A percentile compares a stretch with the other conserved stretches of the same genome.
phyloP scores from a whole-genome alignment of 2,797 vertebrate species.

The Parauchenoglanis ngamensis region DNA sequence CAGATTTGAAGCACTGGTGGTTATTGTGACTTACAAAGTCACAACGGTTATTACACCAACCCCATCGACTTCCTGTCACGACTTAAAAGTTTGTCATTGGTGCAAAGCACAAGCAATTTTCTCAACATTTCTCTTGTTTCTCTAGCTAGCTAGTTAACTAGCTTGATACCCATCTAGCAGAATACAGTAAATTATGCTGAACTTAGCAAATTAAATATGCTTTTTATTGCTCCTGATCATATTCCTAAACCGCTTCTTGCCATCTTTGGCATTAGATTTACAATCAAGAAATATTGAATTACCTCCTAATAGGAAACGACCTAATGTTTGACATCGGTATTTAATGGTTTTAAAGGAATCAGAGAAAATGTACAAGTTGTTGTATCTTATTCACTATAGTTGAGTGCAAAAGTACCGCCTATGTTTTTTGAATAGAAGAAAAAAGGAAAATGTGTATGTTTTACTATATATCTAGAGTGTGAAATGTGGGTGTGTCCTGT shows the following conservation, averaged over 20 bases:
- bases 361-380: not conserved
- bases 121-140: not conserved
- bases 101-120: not conserved
- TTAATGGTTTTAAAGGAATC: not conserved
- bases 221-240: not conserved
- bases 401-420: no score
- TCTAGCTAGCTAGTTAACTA: not conserved
- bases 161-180: not conserved
- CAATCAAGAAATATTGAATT: not conserved
- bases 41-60: not conserved
- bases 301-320: not conserved
- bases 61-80: not conserved
- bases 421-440: not conserved
- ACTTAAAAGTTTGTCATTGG: not conserved
- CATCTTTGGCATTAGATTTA: not conserved
- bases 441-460: not conserved
- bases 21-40: slow-evolving; percentile 20
- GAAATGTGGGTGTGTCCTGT: not conserved
- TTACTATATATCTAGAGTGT: not conserved
- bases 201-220: not conserved
- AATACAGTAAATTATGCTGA: not conserved
- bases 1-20: slow-evolving; percentile 5
- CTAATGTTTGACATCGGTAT: not conserved
- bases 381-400: not conserved
- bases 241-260: not conserved